These are phyloP conservation scores for Triplophysa siluroides DNA, from an alignment of 2,113 vertebrate species.

Conservation along the genomic window DNA sequence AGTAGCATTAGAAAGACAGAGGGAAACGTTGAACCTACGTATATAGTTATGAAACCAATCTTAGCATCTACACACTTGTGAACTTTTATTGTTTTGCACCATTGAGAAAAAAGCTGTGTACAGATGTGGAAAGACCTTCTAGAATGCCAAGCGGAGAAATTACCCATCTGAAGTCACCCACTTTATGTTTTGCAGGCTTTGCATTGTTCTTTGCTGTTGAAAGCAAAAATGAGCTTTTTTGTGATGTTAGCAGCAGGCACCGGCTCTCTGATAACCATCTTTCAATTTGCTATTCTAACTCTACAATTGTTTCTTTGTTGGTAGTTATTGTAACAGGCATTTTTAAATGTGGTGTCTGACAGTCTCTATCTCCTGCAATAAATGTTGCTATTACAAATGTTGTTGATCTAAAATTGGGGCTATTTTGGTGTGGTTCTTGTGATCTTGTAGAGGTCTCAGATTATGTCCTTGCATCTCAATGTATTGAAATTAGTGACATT, in stretches of 20 bases:
- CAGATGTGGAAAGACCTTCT: not conserved
- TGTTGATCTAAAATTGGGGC: not conserved
- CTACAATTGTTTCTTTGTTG: not conserved
- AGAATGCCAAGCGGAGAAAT: not conserved
- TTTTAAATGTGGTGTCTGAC: constrained; percentile 6
- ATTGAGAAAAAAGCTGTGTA: constrained; percentile 9
- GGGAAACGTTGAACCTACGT: not conserved
- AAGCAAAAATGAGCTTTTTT: not conserved
- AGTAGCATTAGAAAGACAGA: constrained; percentile 25
- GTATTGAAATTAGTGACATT: not conserved
- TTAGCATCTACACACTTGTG: not conserved
- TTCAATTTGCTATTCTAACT: not conserved
- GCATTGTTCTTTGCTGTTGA: not conserved
- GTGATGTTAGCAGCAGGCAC: not conserved
- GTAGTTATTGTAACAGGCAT: not conserved
- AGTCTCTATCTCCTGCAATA: not conserved
- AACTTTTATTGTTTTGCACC: constrained; percentile 21
- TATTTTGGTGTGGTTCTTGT: not conserved
- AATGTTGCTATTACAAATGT: not conserved
- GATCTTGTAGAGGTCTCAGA: not conserved
- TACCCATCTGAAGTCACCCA: not conserved
- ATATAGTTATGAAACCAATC: constrained; percentile 21
- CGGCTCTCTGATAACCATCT: not conserved
- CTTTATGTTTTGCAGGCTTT: not conserved
- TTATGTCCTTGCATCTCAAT: not conserved